phyloP scores from a whole-genome alignment of 2,888 invertebrate species.

The Zygogramma bicolorata region DNA sequence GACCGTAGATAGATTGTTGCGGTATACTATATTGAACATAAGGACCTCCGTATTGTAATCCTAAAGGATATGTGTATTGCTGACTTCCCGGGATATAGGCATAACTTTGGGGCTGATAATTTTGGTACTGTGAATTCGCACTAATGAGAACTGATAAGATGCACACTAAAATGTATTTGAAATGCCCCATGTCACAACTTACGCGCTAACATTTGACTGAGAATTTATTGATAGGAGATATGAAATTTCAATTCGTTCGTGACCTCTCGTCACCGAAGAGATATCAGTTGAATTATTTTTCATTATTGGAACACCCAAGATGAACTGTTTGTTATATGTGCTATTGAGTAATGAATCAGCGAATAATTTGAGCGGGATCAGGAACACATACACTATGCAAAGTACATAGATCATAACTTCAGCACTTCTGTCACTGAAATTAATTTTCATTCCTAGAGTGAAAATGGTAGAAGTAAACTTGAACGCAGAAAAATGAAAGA shows the following conservation, averaged over 20 bases:
- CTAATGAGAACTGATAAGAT: neutral
- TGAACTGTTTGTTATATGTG: too few relatives aligned
- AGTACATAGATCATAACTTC: too few relatives aligned
- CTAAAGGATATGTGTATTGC: neutral
- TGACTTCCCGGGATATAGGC: neutral
- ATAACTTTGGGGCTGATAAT: neutral
- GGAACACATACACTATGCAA: too few relatives aligned
- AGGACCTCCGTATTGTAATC: neutral
- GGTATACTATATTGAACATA: neutral
- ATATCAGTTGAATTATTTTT: neutral
- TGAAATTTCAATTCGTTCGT: constrained; percentile 1
- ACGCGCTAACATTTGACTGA: neutral
- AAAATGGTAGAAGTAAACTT: too few relatives aligned
- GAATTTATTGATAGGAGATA: neutral
- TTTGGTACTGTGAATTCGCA: neutral
- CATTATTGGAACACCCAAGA: neutral
- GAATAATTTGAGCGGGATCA: too few relatives aligned
- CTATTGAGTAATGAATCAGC: too few relatives aligned
- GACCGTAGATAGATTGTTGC: neutral
- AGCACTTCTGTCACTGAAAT: too few relatives aligned
- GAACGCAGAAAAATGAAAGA: too few relatives aligned
- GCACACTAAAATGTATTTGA: neutral
- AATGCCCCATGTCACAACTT: neutral
- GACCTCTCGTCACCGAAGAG: neutral
- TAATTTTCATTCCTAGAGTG: too few relatives aligned